These are phyloP conservation scores for Zoanthus sociatus DNA, from an alignment of 92 coral and sea anemone species.

Conservation along the genomic window DNA sequence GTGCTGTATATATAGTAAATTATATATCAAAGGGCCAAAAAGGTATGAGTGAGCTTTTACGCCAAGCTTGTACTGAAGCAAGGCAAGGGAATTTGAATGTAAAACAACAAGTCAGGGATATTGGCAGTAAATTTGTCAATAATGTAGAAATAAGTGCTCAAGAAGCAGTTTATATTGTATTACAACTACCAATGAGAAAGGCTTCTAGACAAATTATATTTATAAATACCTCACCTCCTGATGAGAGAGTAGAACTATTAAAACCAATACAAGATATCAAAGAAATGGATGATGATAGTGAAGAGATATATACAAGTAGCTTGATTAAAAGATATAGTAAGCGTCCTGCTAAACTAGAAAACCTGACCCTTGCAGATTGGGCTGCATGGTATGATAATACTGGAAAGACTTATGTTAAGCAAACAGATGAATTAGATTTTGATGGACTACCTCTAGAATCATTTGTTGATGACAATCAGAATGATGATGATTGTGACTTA, in stretches of 20 bases:
- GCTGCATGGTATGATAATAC: constrained; percentile 10
- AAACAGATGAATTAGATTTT: neutral
- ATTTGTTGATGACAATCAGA: neutral
- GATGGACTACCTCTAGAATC: neutral
- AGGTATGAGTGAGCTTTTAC: constrained; percentile 49
- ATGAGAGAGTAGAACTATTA: neutral
- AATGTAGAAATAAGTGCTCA: too few species aligned
- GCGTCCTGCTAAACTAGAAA: neutral
- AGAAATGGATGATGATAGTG: constrained; percentile 1
- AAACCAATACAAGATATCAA: neutral
- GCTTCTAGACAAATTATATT: constrained; percentile 1
- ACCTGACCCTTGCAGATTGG: constrained; percentile 9
- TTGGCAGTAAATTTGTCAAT: constrained; percentile 1
- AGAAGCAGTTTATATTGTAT: neutral
- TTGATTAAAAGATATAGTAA: neutral
- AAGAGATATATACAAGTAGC: neutral
- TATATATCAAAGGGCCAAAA: constrained; percentile 36
- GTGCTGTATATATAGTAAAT: too few species aligned
- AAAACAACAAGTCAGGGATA: neutral
- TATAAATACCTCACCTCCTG: constrained; percentile 7
- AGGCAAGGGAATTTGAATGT: constrained; percentile 30
- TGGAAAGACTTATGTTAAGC: neutral
- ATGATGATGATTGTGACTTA: neutral
- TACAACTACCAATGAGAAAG: neutral
- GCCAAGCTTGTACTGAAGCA: constrained; percentile 48